phyloP scores from a whole-genome alignment of 2,113 vertebrate genomes.

The Cisticola juncidis region DNA sequence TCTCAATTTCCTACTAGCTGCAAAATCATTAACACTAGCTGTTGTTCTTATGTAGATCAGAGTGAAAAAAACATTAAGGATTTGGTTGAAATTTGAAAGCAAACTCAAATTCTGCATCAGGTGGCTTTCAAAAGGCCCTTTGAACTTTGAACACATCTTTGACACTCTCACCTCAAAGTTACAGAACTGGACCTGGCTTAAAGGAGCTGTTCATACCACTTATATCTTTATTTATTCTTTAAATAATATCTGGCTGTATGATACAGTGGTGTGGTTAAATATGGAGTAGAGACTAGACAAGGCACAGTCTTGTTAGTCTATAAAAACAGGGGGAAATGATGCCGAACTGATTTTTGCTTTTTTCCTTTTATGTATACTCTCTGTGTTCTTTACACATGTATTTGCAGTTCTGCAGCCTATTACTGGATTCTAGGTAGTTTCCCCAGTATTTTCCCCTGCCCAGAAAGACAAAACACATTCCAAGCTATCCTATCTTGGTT shows the following conservation, averaged over 20 bases:
- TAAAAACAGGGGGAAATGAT: not conserved
- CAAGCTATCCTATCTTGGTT: not conserved
- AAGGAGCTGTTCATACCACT: not conserved
- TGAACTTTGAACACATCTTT: not conserved
- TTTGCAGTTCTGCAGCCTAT: not conserved
- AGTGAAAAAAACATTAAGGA: not conserved
- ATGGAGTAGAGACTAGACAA: not conserved
- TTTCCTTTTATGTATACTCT: not conserved
- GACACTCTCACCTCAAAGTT: not conserved
- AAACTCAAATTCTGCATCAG: not conserved
- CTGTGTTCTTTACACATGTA: not conserved
- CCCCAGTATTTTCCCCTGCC: not conserved
- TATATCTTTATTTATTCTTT: not conserved
- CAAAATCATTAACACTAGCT: not conserved
- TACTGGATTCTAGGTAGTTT: not conserved
- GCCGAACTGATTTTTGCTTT: not conserved
- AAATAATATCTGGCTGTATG: not conserved
- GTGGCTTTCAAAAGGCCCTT: not conserved
- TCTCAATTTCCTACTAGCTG: not conserved
- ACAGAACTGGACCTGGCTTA: not conserved
- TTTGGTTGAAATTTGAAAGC: not conserved
- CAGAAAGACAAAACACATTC: not conserved
- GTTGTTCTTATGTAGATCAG: not conserved
- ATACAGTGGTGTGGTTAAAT: not conserved
- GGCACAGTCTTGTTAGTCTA: not conserved